Base-by-base conservation (phyloP, 2,113 vertebrate genomes). In the Paracanthobrama guichenoti region DNA sequence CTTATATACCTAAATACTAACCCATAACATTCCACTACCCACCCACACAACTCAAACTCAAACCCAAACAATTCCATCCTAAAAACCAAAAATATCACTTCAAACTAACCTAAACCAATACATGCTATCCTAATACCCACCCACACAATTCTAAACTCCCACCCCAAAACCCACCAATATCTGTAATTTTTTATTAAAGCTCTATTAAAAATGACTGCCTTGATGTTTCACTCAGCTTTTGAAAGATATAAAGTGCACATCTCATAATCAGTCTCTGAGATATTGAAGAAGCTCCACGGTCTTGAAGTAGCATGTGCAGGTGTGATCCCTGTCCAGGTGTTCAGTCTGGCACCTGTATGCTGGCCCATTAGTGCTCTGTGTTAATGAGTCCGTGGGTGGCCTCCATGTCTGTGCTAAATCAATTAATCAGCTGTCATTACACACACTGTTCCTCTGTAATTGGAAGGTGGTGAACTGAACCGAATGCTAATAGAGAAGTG, bases 361-460 rank as follows among this genome's bases (percentile, higher is more conserved):
- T 28, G 44, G 35, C 72, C 26, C 81, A 74, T 59, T 71, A 46
- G n/a, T 14, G 62, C 84, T 48, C 86, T 85, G 86, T 90, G 89
- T 90, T 93, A 93, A 94, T 93, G 91, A 93, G 92, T 76, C 84
- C 78, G 84, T 87, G 90, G 89, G 89, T 90, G 86, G 90, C 91
- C 92, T 92, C 91, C 90, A 92, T 90, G 75, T 95, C 93, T 93
- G 91, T 89, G 91, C 90, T 93, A 92, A 94, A 94, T 94, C 93
- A 94, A 94, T 95, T 94, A 94, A 94, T 95, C 94, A 94, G 91
- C 88, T 87, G 90, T 94, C 92, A 93, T 94, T 94, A 93, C 91
- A 90, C 91, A 92, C 90, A 92, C 88, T 89, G 92, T 89, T 93
- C 86, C 86, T 87, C 90, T 89, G 89, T 94, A 95, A 94, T 94